phyloP scores from a whole-genome alignment of 1,140 invertebrate genomes.

The Littorina saxatilis region DNA sequence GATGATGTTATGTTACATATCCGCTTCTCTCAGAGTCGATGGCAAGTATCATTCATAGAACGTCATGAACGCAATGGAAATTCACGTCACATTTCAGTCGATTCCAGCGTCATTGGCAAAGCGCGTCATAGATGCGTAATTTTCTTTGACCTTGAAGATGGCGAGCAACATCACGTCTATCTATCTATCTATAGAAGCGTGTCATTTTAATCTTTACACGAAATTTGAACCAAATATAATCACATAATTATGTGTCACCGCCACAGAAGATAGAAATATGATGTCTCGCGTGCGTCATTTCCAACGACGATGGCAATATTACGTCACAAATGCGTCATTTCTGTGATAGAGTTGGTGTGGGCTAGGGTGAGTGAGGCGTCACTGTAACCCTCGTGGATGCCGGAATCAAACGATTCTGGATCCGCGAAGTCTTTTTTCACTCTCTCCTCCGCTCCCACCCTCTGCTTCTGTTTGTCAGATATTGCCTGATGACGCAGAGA shows the following conservation, averaged over 20 bases:
- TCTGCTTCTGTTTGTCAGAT: background rate
- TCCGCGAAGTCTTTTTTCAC: constrained; percentile 24
- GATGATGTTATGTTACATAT: too few species aligned
- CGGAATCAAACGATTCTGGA: constrained; percentile 45
- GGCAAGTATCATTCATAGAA: too few species aligned
- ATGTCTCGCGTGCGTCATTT: background rate
- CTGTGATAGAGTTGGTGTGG: background rate
- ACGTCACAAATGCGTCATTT: constrained; percentile 37
- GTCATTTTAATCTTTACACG: background rate
- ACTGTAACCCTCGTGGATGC: constrained; percentile 40
- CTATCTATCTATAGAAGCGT: background rate
- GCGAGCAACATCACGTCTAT: too few species aligned
- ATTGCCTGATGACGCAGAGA: background rate
- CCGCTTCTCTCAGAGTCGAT: too few species aligned
- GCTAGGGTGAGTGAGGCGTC: background rate
- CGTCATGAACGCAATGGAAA: too few species aligned
- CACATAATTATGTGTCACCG: background rate
- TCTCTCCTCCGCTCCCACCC: background rate
- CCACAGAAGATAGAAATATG: background rate
- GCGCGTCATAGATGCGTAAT: too few species aligned
- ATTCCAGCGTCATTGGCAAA: too few species aligned
- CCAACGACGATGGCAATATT: too few species aligned
- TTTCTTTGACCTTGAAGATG: background rate
- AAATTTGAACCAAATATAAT: background rate
- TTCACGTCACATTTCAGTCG: too few species aligned